Evolutionary conservation across 1,140 invertebrate genomes (phyloP).

Genomic region (Saccostrea cuccullata): DNA sequence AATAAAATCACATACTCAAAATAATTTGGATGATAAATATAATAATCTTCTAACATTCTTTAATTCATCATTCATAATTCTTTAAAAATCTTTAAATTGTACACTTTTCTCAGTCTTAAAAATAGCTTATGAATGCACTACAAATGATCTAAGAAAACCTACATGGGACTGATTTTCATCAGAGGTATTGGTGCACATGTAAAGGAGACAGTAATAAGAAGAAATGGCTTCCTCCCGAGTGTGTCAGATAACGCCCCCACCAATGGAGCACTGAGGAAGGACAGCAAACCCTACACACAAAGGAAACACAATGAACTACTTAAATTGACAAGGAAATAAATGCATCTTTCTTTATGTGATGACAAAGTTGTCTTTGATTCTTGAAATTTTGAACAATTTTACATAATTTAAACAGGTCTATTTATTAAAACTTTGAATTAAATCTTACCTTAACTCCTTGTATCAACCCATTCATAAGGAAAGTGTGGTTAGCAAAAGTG

Average conservation of each 20-base stretch:
- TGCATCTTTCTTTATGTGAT: too few relatives aligned
- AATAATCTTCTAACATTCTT: not conserved
- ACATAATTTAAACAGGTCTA: too few relatives aligned
- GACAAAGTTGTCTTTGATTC: too few relatives aligned
- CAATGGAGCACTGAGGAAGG: constrained; percentile 96
- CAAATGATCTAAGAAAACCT: constrained; percentile 63
- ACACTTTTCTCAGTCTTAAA: not conserved
- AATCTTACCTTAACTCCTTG: constrained; percentile 96
- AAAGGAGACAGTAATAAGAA: constrained; percentile 98
- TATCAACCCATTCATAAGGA: constrained; percentile 99
- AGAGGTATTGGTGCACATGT: constrained; percentile 99
- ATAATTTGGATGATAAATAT: not conserved
- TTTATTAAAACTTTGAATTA: too few relatives aligned
- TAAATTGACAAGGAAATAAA: too few relatives aligned
- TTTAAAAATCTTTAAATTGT: not conserved
- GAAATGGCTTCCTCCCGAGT: constrained; percentile 98
- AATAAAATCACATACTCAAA: not conserved
- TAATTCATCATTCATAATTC: not conserved
- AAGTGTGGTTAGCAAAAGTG: constrained; percentile 99
- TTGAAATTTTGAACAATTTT: too few relatives aligned
- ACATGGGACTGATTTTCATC: constrained; percentile 99
- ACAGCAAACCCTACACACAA: constrained; percentile 90
- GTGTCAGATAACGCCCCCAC: constrained; percentile 98
- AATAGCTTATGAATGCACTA: not conserved
- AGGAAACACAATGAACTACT: not conserved